phyloP scores from a whole-genome alignment of 1,140 invertebrate genomes.

The Cotesia glomerata region DNA sequence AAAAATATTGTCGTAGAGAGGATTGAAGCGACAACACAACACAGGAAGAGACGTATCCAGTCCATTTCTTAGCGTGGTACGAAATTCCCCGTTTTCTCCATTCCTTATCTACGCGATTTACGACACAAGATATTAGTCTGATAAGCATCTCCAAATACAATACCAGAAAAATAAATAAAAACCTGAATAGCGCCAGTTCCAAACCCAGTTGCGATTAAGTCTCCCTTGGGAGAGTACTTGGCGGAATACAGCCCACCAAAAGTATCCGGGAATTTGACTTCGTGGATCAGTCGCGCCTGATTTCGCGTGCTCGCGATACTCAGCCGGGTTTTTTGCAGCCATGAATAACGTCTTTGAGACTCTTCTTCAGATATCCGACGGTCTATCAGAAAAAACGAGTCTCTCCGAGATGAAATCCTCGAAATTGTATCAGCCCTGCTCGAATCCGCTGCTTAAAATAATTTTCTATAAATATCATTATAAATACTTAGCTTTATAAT shows the following conservation, averaged over 20 bases:
- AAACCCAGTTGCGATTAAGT: constrained; percentile 35
- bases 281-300: constrained; percentile 27
- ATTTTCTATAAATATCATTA: neutral
- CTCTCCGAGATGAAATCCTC: neutral
- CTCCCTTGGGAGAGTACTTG: constrained; percentile 39
- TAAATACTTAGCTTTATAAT: too few relatives aligned
- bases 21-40: constrained; percentile 48
- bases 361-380: constrained; percentile 35
- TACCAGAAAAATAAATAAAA: neutral
- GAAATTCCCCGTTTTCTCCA: constrained; percentile 38
- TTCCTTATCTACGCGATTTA: constrained; percentile 30
- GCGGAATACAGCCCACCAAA: constrained; percentile 41
- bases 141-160: too few relatives aligned
- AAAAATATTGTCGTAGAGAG: constrained; percentile 35
- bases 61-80: constrained; percentile 33
- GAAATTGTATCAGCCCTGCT: neutral
- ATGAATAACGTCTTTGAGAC: constrained; percentile 32
- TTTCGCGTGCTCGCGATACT: constrained; percentile 24
- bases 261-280: constrained; percentile 38
- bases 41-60: constrained; percentile 38
- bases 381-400: constrained; percentile 31
- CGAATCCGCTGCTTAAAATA: neutral
- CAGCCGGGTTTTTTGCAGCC: constrained; percentile 33
- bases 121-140: too few relatives aligned
- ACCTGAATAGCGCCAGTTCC: constrained; percentile 48